Base-by-base conservation (phyloP, 2,888 invertebrate species). In the Ophonus ardosiacus region DNA sequence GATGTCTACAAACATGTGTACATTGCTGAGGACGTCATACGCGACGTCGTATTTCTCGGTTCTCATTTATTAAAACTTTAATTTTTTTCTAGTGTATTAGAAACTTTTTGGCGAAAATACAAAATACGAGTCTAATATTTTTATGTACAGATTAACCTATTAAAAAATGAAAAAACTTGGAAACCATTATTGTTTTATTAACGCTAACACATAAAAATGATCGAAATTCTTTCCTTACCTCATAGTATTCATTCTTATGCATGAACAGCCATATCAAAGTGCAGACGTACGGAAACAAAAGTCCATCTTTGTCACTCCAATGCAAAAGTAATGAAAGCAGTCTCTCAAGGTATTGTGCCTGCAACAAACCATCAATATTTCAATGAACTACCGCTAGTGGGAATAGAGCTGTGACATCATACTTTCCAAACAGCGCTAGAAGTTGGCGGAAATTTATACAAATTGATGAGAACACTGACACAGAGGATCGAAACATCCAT, bases 231-330 rank as follows among this genome's bases (percentile, higher is more conserved):
- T 40, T 63, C 56, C 90, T 90, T 88, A 92, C 92, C 90, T 91
- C 88, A 88, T 90, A 92, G 80, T 93, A 90, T 78, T 89, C 88
- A 8, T 92, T 91, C 83, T 93, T 93, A 88, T 94, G 93, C 0
- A 93, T 91, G 89, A 95, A 95, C 10, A 95, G 90, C 95, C 95
- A 95, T 59, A 95, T 89, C 43, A 95, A 92, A 0, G 95, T 95
- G 78, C 94, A 93, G 38, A 95, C 89, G 24, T 93, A 93, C 87
- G 94, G 94, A 88, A 95, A 95, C 81, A 95, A 90, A 65, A 92
- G 92, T 5, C 92, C 92, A 88, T 95, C 95, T 88, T 94, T 95
- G 88, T 94, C 94, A 88, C 94, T 95, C 91, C 94, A 95, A 83
- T 95, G 93, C 89, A 93, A 91, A 92, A 96, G 92, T 89, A 94